Conservation (phyloP, 2,888 invertebrate genomes). For the Morinoia aosen region DNA sequence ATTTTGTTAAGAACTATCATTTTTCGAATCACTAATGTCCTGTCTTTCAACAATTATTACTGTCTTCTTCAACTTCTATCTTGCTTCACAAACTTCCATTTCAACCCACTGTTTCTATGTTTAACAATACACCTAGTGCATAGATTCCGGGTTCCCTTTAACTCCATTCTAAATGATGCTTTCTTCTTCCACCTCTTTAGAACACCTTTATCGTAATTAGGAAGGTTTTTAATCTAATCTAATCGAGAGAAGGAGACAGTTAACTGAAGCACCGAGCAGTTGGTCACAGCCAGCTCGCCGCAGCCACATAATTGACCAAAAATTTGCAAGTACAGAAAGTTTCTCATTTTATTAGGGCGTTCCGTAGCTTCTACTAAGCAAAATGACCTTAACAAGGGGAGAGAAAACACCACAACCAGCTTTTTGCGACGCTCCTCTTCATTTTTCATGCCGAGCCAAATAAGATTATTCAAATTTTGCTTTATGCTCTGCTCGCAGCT, state of each 20-base stretch:
- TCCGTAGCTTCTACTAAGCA: not conserved
- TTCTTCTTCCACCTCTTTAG: no score
- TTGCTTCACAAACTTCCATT: no score
- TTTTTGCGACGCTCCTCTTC: not conserved
- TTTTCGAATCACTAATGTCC: no score
- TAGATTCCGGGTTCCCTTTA: no score
- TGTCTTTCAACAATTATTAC: no score
- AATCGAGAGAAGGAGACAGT: not conserved
- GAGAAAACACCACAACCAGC: conserved; percentile 2
- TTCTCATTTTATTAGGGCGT: not conserved
- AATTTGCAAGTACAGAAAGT: not conserved
- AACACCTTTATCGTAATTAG: no score
- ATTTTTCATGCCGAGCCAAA: conserved; percentile 13
- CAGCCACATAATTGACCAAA: not conserved
- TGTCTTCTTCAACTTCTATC: no score
- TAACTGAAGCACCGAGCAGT: not conserved
- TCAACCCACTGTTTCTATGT: no score
- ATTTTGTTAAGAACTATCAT: no score
- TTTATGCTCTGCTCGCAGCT: not conserved
- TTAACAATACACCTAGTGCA: no score
- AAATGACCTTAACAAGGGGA: conserved; percentile 3
- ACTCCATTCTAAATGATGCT: no score
- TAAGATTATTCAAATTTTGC: conserved; percentile 37
- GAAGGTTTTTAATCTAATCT: not conserved
- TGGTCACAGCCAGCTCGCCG: not conserved